Base-by-base conservation (phyloP, 1,140 invertebrate species). In the Onthophagus taurus region DNA sequence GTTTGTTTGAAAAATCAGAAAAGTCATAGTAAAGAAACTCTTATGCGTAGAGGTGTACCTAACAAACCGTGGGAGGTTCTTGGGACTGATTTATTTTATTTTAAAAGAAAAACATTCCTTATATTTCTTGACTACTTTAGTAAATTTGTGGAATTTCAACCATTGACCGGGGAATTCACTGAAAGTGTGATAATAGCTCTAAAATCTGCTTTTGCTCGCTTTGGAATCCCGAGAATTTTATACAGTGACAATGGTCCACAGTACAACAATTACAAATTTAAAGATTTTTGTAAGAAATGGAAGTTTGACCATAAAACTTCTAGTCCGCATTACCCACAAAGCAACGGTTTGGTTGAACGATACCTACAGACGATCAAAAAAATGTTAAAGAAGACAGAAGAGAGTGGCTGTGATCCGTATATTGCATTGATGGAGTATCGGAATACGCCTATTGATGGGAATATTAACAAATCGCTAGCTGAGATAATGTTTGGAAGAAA, bases 341-440 rank as follows among this genome's bases (percentile, higher is more conserved):
- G 60, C 1, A 70, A 71, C 50, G 68, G 69, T 1, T 55, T 65
- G 35, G 60, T 58, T 9, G 67, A 71, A 52, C 31, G 54, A 30
- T 13, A 53, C 2, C 42, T 59, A 13, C 50, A 54, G 41, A 57
- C 51, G 4, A 44, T 57, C 16, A 60, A 65, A 54, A 57, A 56
- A 21, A 47, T 57, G 20, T 38, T 62, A 23, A 50, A 51, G 14
- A 59, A 63, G 50, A 42, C 37, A 20, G 30, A 7, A 0, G 39
- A 48, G 12, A 49, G 51, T 20, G 33, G 44, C 20, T 20, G 46
- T 16, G 50, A 58, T 50, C 48, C 38, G 20, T 34, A 55, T 29
- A 29, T 56, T 31, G 48, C 48, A 13, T 44, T 61, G 16, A 35
- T 59, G 20, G 47, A 50, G 14, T 58, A 53, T 35, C 23, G 52